Evolutionary conservation across 1,140 invertebrate species (phyloP).

Genomic region (Dendroctonus valens): DNA sequence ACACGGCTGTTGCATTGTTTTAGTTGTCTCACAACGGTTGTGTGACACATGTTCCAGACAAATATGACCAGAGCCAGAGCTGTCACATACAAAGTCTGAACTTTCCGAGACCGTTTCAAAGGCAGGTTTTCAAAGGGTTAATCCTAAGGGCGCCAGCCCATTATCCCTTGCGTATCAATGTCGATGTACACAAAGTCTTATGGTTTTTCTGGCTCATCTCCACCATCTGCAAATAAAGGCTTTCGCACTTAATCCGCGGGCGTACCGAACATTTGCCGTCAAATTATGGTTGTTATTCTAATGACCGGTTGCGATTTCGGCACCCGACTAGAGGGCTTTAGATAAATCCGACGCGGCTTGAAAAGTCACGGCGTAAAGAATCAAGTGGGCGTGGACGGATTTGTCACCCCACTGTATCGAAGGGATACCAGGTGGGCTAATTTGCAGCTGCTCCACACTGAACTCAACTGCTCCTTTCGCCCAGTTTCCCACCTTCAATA

Average conservation of each 20-base stretch:
- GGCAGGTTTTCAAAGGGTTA: no score
- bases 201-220: background rate
- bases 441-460: conserved; percentile 24
- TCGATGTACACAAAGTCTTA: background rate
- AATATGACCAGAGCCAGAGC: no score
- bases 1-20: no score
- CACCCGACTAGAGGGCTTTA: conserved; percentile 9
- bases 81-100: no score
- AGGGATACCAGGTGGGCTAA: conserved; percentile 44
- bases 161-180: no score
- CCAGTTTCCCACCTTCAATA: conserved; percentile 27
- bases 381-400: conserved; percentile 51
- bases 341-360: conserved; percentile 50
- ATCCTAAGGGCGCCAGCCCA: no score
- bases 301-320: conserved; percentile 29
- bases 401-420: conserved; percentile 46
- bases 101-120: no score
- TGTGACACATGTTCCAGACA: no score
- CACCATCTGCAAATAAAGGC: conserved; percentile 21
- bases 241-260: conserved; percentile 17
- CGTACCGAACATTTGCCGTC: conserved; percentile 24
- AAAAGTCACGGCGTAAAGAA: conserved; percentile 52
- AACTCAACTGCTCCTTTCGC: conserved; percentile 12
- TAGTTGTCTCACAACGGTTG: no score
- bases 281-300: conserved; percentile 33